Evolutionary conservation across 1,140 invertebrate species (phyloP).

Genomic region (Globodera ellingtonae): DNA sequence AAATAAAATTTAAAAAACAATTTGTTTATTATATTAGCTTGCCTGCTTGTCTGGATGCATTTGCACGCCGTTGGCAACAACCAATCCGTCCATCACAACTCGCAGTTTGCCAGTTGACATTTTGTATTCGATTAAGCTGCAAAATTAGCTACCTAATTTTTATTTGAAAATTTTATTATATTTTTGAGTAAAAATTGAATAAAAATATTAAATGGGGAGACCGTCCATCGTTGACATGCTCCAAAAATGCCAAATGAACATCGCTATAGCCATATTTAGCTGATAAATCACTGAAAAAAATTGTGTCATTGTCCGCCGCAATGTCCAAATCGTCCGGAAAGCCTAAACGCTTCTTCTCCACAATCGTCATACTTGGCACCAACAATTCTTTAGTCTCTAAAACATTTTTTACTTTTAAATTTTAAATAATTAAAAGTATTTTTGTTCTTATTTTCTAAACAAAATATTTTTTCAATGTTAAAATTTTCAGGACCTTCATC

Average conservation of each 20-base stretch:
- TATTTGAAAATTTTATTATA: background rate
- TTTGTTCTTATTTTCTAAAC: no score
- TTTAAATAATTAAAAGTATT: no score
- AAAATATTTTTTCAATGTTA: no score
- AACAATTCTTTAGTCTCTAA: conserved; percentile 34
- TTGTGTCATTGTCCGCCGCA: conserved; percentile 39
- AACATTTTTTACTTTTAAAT: background rate
- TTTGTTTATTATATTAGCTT: background rate
- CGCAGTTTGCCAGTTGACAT: conserved; percentile 33
- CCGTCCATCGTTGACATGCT: conserved; percentile 37
- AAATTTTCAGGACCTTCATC: conserved; percentile 29
- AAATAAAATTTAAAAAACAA: background rate
- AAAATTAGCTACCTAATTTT: background rate
- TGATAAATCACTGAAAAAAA: conserved; percentile 39
- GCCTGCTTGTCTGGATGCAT: conserved; percentile 39
- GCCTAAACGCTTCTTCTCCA: conserved; percentile 23
- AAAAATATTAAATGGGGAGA: conserved; percentile 11
- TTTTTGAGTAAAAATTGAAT: background rate
- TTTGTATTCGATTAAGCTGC: conserved; percentile 40
- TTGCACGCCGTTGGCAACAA: conserved; percentile 48
- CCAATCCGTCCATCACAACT: conserved; percentile 34
- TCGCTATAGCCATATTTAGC: conserved; percentile 26
- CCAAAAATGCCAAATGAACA: conserved; percentile 30
- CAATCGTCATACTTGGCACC: conserved; percentile 9
- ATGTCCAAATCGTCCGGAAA: conserved; percentile 42